Evolutionary conservation across 92 coral and sea anemone species (phyloP).

Genomic region (Porites evermanni): DNA sequence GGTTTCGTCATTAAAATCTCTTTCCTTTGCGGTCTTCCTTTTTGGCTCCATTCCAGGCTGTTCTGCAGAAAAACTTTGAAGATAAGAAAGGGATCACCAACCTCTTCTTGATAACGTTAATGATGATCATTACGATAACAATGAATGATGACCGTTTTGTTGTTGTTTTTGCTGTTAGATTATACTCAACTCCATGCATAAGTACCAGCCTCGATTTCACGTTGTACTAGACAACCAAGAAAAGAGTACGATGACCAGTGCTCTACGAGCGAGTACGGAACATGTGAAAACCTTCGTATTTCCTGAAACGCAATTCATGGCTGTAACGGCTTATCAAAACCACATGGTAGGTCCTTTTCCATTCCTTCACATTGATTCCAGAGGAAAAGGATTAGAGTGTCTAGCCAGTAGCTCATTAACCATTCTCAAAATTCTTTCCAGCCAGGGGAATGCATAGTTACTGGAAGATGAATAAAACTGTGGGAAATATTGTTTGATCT

Average conservation of each 20-base stretch:
- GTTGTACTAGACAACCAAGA: conserved; percentile 88
- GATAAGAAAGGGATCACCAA: background rate
- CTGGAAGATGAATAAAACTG: background rate
- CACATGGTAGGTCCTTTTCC: conserved; percentile 38
- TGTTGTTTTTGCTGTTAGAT: conserved; percentile 64
- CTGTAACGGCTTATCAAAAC: conserved; percentile 98
- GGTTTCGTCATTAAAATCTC: too few species aligned
- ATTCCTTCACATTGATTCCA: background rate
- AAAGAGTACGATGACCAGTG: conserved; percentile 57
- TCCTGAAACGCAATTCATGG: conserved; percentile 98
- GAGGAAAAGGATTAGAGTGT: background rate
- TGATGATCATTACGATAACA: background rate
- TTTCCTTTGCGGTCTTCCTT: background rate
- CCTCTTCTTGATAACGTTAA: background rate
- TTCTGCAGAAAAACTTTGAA: background rate
- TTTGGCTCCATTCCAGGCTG: background rate
- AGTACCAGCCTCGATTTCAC: conserved; percentile 98
- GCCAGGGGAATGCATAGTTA: background rate
- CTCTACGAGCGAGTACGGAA: conserved; percentile 83
- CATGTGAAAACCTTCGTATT: conserved; percentile 89
- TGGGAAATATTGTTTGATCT: background rate
- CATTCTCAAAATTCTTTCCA: background rate
- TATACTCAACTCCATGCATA: conserved; percentile 98
- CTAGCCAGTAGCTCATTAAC: background rate
- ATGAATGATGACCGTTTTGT: background rate